Evolutionary conservation across 2,113 vertebrate genomes (phyloP).

Genomic region (Aleadryas rufinucha): DNA sequence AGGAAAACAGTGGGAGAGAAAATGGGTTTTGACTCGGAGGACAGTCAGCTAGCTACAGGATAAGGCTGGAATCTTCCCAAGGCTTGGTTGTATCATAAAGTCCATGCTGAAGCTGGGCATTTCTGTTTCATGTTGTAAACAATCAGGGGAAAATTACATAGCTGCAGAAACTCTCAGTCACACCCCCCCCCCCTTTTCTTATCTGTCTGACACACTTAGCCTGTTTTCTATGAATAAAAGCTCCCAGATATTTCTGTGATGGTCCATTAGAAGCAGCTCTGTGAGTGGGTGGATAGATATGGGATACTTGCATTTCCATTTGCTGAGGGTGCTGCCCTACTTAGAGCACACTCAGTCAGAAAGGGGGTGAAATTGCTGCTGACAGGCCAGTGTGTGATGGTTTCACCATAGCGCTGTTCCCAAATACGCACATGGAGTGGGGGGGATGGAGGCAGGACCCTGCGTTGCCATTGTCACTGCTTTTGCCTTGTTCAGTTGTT

Average conservation of each 20-base stretch:
- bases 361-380: not conserved
- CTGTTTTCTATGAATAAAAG: not conserved
- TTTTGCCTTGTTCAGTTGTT: not conserved
- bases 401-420: not conserved
- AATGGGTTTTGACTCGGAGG: not conserved
- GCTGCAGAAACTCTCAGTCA: not conserved
- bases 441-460: not conserved
- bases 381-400: not conserved
- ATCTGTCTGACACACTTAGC: not conserved
- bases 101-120: not conserved
- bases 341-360: not conserved
- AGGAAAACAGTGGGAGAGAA: not conserved
- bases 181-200: not conserved
- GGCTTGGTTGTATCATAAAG: not conserved
- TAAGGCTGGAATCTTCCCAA: not conserved
- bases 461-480: not conserved
- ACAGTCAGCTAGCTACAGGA: not conserved
- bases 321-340: not conserved
- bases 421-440: accelerated
- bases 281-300: not conserved
- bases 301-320: not conserved
- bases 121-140: not conserved
- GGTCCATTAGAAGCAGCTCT: not conserved
- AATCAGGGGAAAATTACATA: not conserved
- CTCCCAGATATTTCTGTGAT: not conserved